Evolutionary conservation across 1,140 invertebrate species (phyloP), one percentile per base, ranked within the genome.

Genomic region (Drosophila erecta): DNA sequence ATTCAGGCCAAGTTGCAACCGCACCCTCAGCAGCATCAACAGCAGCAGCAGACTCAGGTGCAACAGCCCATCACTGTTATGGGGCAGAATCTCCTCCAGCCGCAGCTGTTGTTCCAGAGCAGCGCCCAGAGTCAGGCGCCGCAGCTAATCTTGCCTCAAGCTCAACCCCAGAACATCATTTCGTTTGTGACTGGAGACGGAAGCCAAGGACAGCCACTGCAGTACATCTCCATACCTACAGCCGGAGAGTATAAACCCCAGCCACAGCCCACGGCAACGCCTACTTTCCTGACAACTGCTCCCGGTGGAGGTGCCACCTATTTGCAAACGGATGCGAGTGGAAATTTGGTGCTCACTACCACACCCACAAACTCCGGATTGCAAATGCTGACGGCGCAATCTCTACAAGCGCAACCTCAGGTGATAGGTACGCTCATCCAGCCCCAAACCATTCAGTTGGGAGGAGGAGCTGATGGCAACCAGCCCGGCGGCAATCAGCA

Each of bases 391-490:
- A 53, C 87, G 6, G 46, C 87, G n/a, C 50, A 65, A 20, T 61
- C 54, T 1, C 40, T 71, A 20, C 69, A 78, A 4, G 15, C 60
- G 4, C 76, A 77, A 47, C 75, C 89, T 0, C 89, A 91, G 22
- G 86, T 90, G 1, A 87, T 91, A 14, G 95, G 95, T 17, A 95
- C 95, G 1, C 93, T 95, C 33, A 94, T 94, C 41, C 93, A 95
- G 55, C 95, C 95, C 35, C 95, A 94, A 60, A 93, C 93, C 0
- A 92, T 94, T 61, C 90, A 91, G n/a, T 55, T 91, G n/a, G 12
- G 77, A 20, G 73, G 79, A 3, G 67, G 44, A 14, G 43, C 49
- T 0, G 80, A 90, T 65, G 92, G 94, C 44, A 93, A 93, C 61
- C 93, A 94, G 59, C 90, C 92, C 2, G 91, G 95, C 84, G 94